Conservation (phyloP, 2,888 invertebrate species). For the Phyto melanocephala region DNA sequence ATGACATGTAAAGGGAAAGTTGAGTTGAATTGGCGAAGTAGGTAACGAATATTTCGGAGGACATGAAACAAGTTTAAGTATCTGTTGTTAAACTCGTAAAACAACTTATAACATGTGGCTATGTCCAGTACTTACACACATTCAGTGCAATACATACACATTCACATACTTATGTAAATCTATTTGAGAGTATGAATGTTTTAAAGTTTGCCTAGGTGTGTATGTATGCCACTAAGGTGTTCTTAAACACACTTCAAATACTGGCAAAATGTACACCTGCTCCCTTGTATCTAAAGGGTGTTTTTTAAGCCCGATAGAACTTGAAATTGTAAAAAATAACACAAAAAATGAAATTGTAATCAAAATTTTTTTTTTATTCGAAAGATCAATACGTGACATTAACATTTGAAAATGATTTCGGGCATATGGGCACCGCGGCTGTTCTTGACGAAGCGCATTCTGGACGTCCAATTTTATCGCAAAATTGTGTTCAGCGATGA, state of each 20-base stretch:
- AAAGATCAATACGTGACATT: too few relatives aligned
- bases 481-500: too few relatives aligned
- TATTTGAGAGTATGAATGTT: not conserved
- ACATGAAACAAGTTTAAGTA: conserved; percentile 56
- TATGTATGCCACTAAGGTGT: conserved; percentile 22
- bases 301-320: too few relatives aligned
- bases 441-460: too few relatives aligned
- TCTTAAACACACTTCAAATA: conserved; percentile 43
- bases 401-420: too few relatives aligned
- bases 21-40: conserved; percentile 2
- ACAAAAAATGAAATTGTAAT: too few relatives aligned
- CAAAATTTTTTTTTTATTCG: too few relatives aligned
- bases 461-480: too few relatives aligned
- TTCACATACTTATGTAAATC: not conserved
- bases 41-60: conserved; percentile 49
- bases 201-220: not conserved
- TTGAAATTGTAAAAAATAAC: too few relatives aligned
- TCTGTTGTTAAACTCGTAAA: conserved; percentile 40
- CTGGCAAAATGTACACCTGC: conserved; percentile 59
- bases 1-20: conserved; percentile 8
- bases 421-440: too few relatives aligned
- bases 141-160: not conserved
- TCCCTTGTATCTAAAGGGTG: conserved; percentile 4
- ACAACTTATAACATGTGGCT: conserved; percentile 45
- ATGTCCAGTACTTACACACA: conserved; percentile 15